These are phyloP conservation scores for Cetoscarus ocellatus DNA, from an alignment of 2,797 vertebrate genomes.

Conservation along the genomic window DNA sequence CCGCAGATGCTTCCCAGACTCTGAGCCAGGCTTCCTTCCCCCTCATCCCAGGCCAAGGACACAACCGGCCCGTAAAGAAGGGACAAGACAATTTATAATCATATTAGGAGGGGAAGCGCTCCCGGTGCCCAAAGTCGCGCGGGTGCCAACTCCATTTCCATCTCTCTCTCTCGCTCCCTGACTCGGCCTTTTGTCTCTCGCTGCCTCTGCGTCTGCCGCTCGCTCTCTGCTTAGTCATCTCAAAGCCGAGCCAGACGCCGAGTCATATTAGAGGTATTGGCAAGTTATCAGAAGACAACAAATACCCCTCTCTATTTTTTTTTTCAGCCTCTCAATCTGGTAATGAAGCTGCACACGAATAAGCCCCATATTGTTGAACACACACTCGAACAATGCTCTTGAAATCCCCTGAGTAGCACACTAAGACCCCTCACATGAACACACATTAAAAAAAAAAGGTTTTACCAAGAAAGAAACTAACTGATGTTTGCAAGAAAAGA, in stretches of 20 bases:
- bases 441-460: background rate
- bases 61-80: conserved; percentile 40
- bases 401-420: background rate
- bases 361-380: background rate
- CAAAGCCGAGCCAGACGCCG: conserved; percentile 57
- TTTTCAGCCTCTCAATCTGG: conserved; percentile 20
- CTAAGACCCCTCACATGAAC: background rate
- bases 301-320: conserved; percentile 4
- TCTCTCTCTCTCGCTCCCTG: conserved; percentile 37
- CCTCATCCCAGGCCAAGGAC: conserved; percentile 40
- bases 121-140: conserved; percentile 10
- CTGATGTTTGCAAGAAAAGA: conserved; percentile 24
- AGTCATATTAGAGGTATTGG: conserved; percentile 63
- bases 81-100: conserved; percentile 61
- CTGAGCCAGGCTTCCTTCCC: conserved; percentile 14
- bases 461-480: conserved; percentile 40
- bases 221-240: conserved; percentile 61
- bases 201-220: conserved; percentile 40
- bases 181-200: conserved; percentile 53
- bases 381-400: conserved; percentile 1
- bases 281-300: conserved; percentile 54
- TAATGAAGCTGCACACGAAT: conserved; percentile 17
- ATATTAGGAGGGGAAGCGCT: conserved; percentile 47
- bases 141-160: conserved; percentile 51
- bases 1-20: conserved; percentile 28